Base-by-base conservation (phyloP, 2,888 invertebrate genomes). In the Sinohyriopsis cumingii region DNA sequence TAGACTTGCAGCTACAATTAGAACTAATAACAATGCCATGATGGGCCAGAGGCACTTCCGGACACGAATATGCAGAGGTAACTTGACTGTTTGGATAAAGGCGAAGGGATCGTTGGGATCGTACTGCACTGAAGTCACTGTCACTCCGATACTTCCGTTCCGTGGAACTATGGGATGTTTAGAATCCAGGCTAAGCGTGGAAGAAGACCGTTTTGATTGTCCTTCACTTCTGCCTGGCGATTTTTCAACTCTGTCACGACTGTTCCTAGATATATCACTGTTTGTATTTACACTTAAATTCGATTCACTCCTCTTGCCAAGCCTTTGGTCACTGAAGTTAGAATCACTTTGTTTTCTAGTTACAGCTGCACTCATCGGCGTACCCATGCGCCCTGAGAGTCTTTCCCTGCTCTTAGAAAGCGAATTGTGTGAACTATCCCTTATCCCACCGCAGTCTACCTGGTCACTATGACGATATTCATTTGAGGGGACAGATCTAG, bases 1-100 rank as follows among this genome's bases (percentile, higher is more conserved):
- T 45, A 85, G 71, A 65, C 83, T 82, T 9, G 75, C 83, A 18
- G 83, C 82, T 56, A 85, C 67, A 15, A 81, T 80, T 0, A 85
- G 45, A 33, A 84, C 71, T 3, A 85, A 65, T n/a, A 82, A 25
- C n/a, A 80, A 77, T 59, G 82, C 80, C 33, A 82, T 72, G 7
- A 81, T 73, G 5, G 84, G 83, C 25, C 81, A 78, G 59, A 82
- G 59, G 62, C 80, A 79, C 66, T 82, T 82, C 63, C 76, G 57
- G 20, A 82, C 65, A 63, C 77, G 77, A 33, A 68, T 68, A 67
- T 77, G 74, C 55, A 79, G 78, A n/a, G 81, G 77, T 65, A 79
- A 67, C 57, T 76, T 78, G 22, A 78, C 72, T 55, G 81, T 77
- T 72, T 82, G 81, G n/a, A 82, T 80, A 68, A 82, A 82, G 15